Percentiles rank a stretch among this genome's conserved stretches.
Evolutionary conservation across 2,113 vertebrate species (phyloP).

Genomic region (Crypturellus undulatus): DNA sequence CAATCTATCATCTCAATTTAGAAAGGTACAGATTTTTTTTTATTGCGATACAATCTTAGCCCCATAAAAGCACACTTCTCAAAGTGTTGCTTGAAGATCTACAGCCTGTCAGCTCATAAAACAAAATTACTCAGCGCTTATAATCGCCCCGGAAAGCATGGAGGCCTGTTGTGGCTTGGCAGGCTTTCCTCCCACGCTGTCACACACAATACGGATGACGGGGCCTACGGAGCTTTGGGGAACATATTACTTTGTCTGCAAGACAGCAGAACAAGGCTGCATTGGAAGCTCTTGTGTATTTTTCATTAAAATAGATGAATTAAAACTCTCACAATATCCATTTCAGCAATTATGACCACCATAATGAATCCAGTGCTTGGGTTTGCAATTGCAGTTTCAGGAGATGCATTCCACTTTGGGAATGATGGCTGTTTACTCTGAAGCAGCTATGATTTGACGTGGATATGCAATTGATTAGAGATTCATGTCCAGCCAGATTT

Average conservation of each 20-base stretch:
- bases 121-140: not conserved
- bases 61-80: not conserved
- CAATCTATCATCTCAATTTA: not conserved
- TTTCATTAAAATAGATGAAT: constrained; percentile 12
- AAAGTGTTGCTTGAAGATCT: not conserved
- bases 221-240: not conserved
- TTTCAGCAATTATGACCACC: not conserved
- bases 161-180: not conserved
- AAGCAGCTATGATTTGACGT: not conserved
- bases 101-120: not conserved
- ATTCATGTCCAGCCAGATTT: not conserved
- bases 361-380: not conserved
- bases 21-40: not conserved
- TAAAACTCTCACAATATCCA: not conserved
- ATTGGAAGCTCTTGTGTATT: not conserved
- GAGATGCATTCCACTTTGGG: not conserved
- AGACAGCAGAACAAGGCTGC: not conserved
- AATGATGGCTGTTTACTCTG: not conserved
- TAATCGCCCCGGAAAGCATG: not conserved
- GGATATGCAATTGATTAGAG: not conserved
- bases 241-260: not conserved
- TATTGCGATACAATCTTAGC: not conserved
- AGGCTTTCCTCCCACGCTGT: not conserved
- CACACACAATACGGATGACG: not conserved
- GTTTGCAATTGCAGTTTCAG: not conserved